Base-by-base conservation (phyloP, 2,113 vertebrate species). In the Theropithecus gelada region DNA sequence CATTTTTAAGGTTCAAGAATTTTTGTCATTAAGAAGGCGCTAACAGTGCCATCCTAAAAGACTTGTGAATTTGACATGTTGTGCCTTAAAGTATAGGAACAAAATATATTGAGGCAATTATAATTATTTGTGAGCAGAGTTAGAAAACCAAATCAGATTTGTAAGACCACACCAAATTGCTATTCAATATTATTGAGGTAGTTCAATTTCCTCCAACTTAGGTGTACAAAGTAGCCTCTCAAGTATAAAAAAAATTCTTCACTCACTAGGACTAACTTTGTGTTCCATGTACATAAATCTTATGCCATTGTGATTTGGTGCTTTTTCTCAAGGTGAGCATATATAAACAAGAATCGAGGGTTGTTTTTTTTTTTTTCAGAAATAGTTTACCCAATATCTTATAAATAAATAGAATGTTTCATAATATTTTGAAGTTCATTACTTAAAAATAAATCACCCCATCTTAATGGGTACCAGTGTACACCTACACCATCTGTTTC, bases 311-410 rank as follows among this genome's bases (percentile, higher is more conserved):
- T 32, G 35, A 89, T 89, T 95, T 61, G 43, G 4, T 1, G 80
- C 30, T 64, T 73, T 83, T 87, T 68, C 88, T 90, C 45, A 93
- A 57, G 45, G 55, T 83, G 32, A 80, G 0, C 3, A n/a, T 70
- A 95, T 87, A 45, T 89, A 87, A 96, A 32, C 0, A 87, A 96
- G 22, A 80, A 20, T 1, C 8, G 50, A 79, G 14, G 32, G 0
- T 85, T 38, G 3, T 96, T 48, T 72, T 45, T 20, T 90, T 96
- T 45, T 79, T 73, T 88, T 85, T 6, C 2, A 86, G 23, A 86
- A 90, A 48, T 88, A 96, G 86, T 89, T 93, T 97, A 73, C 25
- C 94, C 3, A 22, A 1, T 91, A 57, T 52, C 32, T 96, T 89
- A 82, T 84, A 35, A 88, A 18, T 81, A 88, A 94, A 88, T 86